Evolutionary conservation across 30 jellyfish, hydroid and myxozoan genomes (phyloP), one percentile per base, ranked within the genome.

Genomic region (Aurelia sp.): DNA sequence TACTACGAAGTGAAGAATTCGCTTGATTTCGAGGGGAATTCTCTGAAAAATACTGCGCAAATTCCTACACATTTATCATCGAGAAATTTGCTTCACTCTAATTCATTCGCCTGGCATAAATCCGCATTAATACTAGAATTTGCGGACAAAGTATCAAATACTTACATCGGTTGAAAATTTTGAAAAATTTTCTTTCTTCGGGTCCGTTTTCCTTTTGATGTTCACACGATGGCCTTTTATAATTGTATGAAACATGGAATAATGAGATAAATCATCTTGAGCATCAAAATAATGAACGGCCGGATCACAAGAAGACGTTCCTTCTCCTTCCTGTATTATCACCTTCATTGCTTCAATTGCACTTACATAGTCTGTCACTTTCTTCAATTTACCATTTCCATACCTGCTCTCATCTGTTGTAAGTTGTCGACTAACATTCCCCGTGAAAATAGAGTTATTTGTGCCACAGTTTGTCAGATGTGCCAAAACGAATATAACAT

Each of bases 221-320:
- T 38, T 55, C 13, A 82, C 63, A 19, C 61, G 64, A 33, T 64
- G 86, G 35, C 72, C 67, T 50, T 71, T 51, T 9, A 63, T 18
- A 18, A 83, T 83, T 7, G 86, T 69, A 20, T 83, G 80, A 70
- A 83, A 83, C 92, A 83, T 58, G 3, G 83, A 11, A 41, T 83
- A 70, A 70, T 83, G 92, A 13, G 92, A 83, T 27, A 83, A 8
- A 41, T 83, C 92, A 83, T 83, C 92, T 21, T 50, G 10, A 13
- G 71, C 61, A 60, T 72, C 70, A 15, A 58, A 19, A 33, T 83
- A 83, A 71, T 83, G 92, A 16, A 83, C 81, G 10, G 80, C 72
- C 4, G 92, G 92, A 55, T 83, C 92, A 62, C 92, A 83, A 0
- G 41, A 81, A 3, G 92, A 83, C 13, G 92, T 83, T 4, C 92